Percentiles rank a stretch among this genome's conserved stretches.
phyloP scores from a whole-genome alignment of 2,113 vertebrate genomes.

The Podarcis cretensis region DNA sequence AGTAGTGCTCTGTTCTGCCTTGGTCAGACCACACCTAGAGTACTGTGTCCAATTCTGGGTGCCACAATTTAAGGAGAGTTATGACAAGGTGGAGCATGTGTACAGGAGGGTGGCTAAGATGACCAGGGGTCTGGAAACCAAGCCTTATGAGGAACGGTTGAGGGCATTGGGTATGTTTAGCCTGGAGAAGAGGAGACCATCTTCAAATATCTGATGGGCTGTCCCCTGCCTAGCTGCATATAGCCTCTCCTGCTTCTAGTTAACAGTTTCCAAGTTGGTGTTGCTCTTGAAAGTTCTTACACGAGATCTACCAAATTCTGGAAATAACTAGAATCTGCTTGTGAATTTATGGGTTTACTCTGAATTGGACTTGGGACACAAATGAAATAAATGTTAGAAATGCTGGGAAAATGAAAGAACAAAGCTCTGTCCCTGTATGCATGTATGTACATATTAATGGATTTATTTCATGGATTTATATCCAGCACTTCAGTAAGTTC shows the following conservation, averaged over 20 bases:
- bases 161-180: too few relatives aligned
- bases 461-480: not conserved
- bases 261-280: not conserved
- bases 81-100: too few relatives aligned
- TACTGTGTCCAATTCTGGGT: too few relatives aligned
- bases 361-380: not conserved
- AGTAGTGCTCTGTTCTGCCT: too few relatives aligned
- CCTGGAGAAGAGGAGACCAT: too few relatives aligned
- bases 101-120: too few relatives aligned
- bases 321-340: not conserved
- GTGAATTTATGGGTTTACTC: not conserved
- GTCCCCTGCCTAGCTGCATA: not conserved
- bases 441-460: too few relatives aligned
- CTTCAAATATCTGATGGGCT: too few relatives aligned
- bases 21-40: too few relatives aligned
- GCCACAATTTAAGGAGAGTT: too few relatives aligned
- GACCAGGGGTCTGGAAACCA: too few relatives aligned
- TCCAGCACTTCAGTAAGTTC: not conserved
- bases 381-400: slow-evolving; percentile 7
- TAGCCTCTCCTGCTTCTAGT: not conserved
- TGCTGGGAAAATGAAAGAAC: slow-evolving; percentile 46
- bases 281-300: not conserved
- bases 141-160: too few relatives aligned
- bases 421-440: slow-evolving; percentile 6
- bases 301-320: not conserved